Evolutionary conservation across 2,113 vertebrate species (phyloP).

Genomic region (Misgurnus anguillicaudatus): DNA sequence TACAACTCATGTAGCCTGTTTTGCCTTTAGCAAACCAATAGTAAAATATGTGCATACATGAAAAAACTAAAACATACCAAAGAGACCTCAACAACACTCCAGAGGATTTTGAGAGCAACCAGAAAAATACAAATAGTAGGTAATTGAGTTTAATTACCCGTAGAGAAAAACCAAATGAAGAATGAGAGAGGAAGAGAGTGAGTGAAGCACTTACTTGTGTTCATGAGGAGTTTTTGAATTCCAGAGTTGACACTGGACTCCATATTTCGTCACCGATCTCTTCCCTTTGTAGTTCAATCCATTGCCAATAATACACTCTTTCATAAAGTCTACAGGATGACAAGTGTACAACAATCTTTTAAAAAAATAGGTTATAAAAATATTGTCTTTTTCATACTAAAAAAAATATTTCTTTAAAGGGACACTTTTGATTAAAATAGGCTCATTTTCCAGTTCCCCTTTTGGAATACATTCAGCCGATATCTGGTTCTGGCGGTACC

Average conservation of each 20-base stretch:
- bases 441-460: no score
- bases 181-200: conserved; percentile 5
- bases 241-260: conserved; percentile 94
- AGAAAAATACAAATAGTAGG: conserved; percentile 2
- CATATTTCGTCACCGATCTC: conserved; percentile 85
- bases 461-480: no score
- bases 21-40: conserved; percentile 4
- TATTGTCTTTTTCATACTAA: no score
- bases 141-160: conserved; percentile 15
- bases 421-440: no score
- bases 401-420: no score
- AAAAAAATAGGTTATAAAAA: no score
- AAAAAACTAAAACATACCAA: conserved; percentile 18
- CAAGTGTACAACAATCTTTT: background rate
- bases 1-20: background rate
- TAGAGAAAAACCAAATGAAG: background rate
- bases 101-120: conserved; percentile 7
- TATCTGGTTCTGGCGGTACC: no score
- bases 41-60: conserved; percentile 8
- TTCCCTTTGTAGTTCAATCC: conserved; percentile 91
- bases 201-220: conserved; percentile 85
- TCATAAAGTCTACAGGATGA: conserved; percentile 65
- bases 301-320: conserved; percentile 91
- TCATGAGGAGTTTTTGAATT: conserved; percentile 92
- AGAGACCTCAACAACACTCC: background rate